Evolutionary conservation across 1,140 invertebrate species (phyloP).

Genomic region (Drosophila leontia): DNA sequence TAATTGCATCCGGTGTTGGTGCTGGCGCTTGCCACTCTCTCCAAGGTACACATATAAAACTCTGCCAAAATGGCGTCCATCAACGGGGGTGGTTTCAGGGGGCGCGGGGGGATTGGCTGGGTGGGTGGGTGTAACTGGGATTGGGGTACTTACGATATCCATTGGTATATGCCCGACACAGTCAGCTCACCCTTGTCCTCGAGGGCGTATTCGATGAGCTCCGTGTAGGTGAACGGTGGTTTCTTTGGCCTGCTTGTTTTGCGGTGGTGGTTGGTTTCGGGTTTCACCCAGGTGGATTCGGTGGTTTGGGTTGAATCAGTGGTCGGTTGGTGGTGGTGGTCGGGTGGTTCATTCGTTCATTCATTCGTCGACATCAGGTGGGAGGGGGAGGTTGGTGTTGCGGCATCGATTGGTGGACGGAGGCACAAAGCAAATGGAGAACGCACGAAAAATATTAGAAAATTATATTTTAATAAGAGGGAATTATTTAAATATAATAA

Average conservation of each 20-base stretch:
- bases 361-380: constrained; percentile 8
- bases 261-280: constrained; percentile 73
- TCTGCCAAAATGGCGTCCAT: constrained; percentile 64
- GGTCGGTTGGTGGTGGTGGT: constrained; percentile 6
- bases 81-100: not conserved
- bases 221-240: constrained; percentile 94
- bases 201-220: constrained; percentile 93
- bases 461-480: not conserved
- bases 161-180: constrained; percentile 95
- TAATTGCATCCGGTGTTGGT: constrained; percentile 73
- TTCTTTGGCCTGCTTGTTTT: constrained; percentile 87
- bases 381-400: not conserved
- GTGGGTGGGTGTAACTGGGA: not conserved
- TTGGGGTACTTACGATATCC: constrained; percentile 93
- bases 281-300: constrained; percentile 21
- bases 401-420: constrained; percentile 31
- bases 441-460: constrained; percentile 5
- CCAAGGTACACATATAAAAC: not conserved
- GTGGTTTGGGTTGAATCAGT: constrained; percentile 9
- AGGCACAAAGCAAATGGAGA: constrained; percentile 16
- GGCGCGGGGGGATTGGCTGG: not conserved
- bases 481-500: not conserved
- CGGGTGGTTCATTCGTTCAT: constrained; percentile 7
- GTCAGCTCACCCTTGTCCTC: constrained; percentile 93
- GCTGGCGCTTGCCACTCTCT: not conserved